Evolutionary conservation across 2,888 invertebrate species (phyloP).

Genomic region (Gastrophysa polygoni): DNA sequence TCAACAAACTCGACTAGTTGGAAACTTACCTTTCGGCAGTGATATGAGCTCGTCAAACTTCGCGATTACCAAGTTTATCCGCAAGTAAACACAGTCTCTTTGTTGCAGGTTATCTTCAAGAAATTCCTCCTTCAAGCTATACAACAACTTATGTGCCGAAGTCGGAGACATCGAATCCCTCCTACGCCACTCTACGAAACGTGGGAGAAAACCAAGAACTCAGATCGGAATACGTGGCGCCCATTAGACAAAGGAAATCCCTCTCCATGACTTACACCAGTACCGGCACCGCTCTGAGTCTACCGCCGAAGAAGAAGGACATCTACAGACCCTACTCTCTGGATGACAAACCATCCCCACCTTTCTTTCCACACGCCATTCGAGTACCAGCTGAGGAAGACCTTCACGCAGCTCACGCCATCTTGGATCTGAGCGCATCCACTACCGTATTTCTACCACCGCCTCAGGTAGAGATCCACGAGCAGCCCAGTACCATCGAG

Average conservation of each 20-base stretch:
- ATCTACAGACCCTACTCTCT: slow-evolving; percentile 88
- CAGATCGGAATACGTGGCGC: slow-evolving; percentile 49
- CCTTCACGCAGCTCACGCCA: slow-evolving; percentile 86
- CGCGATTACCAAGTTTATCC: background rate
- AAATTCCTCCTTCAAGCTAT: slow-evolving; percentile 77
- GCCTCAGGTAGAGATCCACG: slow-evolving; percentile 35
- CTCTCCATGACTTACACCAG: slow-evolving; percentile 85
- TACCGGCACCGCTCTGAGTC: slow-evolving; percentile 79
- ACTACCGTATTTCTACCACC: slow-evolving; percentile 64
- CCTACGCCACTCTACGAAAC: slow-evolving; percentile 63
- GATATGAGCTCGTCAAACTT: background rate
- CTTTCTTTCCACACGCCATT: slow-evolving; percentile 59
- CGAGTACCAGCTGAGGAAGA: slow-evolving; percentile 79
- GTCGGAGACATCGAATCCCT: slow-evolving; percentile 63
- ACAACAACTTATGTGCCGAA: slow-evolving; percentile 77
- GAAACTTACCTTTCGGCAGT: slow-evolving; percentile 10
- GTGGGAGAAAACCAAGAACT: slow-evolving; percentile 60
- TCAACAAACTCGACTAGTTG: slow-evolving; percentile 21
- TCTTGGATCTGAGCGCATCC: slow-evolving; percentile 86
- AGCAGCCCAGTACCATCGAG: no score
- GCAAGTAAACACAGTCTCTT: slow-evolving; percentile 28
- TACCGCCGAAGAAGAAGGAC: slow-evolving; percentile 91
- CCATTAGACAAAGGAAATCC: slow-evolving; percentile 67
- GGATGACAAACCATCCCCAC: slow-evolving; percentile 66
- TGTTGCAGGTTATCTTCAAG: slow-evolving; percentile 76